Conservation (phyloP, 1,140 invertebrate species). For the Ladona fulva region DNA sequence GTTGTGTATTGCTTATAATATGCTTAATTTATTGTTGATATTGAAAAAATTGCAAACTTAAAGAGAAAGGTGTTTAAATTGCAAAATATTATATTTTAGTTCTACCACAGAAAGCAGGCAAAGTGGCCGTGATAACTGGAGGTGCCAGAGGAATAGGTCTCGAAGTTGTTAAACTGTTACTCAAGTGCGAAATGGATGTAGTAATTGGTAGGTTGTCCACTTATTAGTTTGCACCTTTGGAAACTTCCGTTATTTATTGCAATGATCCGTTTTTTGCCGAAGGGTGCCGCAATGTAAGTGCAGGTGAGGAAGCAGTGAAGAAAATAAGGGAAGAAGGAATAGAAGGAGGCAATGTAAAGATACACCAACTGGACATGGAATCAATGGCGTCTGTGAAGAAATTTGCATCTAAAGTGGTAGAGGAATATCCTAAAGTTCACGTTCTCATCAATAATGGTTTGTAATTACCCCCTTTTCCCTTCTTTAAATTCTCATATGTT, state of each 20-base stretch:
- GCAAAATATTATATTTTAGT: slow-evolving; percentile 35
- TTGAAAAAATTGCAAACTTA: no score
- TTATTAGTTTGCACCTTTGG: slow-evolving; percentile 1
- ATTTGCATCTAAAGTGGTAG: slow-evolving; percentile 59
- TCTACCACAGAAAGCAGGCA: slow-evolving; percentile 45
- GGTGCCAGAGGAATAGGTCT: slow-evolving; percentile 78
- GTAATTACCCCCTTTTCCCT: background rate
- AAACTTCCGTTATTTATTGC: slow-evolving; percentile 20
- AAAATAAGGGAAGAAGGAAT: slow-evolving; percentile 43
- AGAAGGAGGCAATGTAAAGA: slow-evolving; percentile 38
- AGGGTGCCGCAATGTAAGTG: slow-evolving; percentile 57
- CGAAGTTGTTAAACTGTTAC: slow-evolving; percentile 66
- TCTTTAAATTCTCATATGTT: no score
- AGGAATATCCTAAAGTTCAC: slow-evolving; percentile 54
- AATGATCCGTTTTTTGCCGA: slow-evolving; percentile 25
- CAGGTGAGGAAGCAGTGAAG: slow-evolving; percentile 46
- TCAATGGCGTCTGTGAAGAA: slow-evolving; percentile 62
- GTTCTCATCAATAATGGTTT: slow-evolving; percentile 75
- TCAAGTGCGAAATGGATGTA: slow-evolving; percentile 72
- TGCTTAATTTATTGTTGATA: no score
- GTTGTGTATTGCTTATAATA: no score
- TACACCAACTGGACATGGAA: slow-evolving; percentile 49
- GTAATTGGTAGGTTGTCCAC: slow-evolving; percentile 58
- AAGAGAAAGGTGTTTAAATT: no score
- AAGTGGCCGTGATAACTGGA: slow-evolving; percentile 78